Conservation (phyloP, 2,113 vertebrate species). For the Lethenteron reissneri region DNA sequence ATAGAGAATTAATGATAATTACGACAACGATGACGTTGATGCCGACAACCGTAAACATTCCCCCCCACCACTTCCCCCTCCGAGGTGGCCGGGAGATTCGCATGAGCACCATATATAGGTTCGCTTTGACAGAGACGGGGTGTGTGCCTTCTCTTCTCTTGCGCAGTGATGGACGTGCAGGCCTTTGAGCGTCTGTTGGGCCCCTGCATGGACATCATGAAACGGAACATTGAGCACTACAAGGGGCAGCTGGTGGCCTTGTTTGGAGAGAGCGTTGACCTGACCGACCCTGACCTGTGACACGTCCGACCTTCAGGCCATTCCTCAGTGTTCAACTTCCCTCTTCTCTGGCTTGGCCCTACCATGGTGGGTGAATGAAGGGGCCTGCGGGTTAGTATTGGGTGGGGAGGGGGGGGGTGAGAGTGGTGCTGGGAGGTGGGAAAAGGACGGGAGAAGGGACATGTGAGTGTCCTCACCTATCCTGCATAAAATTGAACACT, state of each 20-base stretch:
- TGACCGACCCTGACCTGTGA: slow-evolving; percentile 52
- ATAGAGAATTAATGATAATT: too few species aligned
- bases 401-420: not conserved
- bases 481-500: too few species aligned
- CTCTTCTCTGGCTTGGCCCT: not conserved
- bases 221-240: slow-evolving; percentile 93
- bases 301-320: too few species aligned
- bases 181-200: slow-evolving; percentile 95
- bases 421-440: not conserved
- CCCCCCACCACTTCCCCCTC: too few species aligned
- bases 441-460: not conserved
- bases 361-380: not conserved
- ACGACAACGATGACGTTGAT: too few species aligned
- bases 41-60: too few species aligned
- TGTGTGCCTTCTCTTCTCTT: slow-evolving; percentile 12
- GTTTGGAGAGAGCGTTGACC: slow-evolving; percentile 83
- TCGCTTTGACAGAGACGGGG: not conserved
- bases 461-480: too few species aligned
- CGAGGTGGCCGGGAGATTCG: too few species aligned
- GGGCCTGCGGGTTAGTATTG: not conserved
- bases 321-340: not conserved
- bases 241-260: slow-evolving; percentile 78
- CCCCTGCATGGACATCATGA: slow-evolving; percentile 99
- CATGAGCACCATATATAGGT: too few species aligned
- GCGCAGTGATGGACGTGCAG: slow-evolving; percentile 70